Conservation (phyloP, 2,888 invertebrate species). For the Auanema freiburgensis region DNA sequence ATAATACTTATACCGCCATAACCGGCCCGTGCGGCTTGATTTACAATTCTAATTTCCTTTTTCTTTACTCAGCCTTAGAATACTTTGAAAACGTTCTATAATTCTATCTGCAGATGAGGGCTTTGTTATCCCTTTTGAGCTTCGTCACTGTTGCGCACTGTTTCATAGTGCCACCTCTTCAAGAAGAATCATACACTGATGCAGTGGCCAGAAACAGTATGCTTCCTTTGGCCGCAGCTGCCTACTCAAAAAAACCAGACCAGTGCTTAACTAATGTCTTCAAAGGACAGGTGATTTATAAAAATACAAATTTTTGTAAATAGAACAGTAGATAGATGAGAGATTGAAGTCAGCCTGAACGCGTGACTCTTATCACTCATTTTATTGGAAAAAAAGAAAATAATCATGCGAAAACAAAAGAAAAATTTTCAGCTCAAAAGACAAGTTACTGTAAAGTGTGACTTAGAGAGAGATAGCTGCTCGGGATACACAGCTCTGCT, state of each 20-base stretch:
- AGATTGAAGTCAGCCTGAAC: too few species aligned
- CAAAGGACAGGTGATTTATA: slow-evolving; percentile 14
- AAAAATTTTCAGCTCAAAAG: slow-evolving; percentile 32
- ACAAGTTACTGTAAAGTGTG: slow-evolving; percentile 35
- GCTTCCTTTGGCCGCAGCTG: slow-evolving; percentile 46
- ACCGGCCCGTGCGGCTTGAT: too few species aligned
- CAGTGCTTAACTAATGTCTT: slow-evolving; percentile 36
- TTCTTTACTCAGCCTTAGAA: too few species aligned
- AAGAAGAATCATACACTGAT: slow-evolving; percentile 27
- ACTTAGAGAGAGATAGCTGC: slow-evolving; percentile 40
- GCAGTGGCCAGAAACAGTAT: slow-evolving; percentile 32
- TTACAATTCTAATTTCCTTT: too few species aligned
- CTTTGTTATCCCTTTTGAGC: too few species aligned
- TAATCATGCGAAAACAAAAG: neutral
- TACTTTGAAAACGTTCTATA: too few species aligned
- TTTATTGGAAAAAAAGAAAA: neutral
- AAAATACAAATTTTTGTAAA: too few species aligned
- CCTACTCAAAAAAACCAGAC: slow-evolving; percentile 43
- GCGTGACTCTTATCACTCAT: too few species aligned
- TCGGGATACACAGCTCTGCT: slow-evolving; percentile 45
- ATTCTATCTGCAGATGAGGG: too few species aligned
- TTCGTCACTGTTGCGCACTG: too few species aligned
- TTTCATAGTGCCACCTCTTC: slow-evolving; percentile 2
- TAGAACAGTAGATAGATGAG: too few species aligned
- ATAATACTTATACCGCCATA: too few species aligned